Evolutionary conservation across 2,888 invertebrate species (phyloP), one percentile per base, ranked within the genome.

Genomic region (Scaptodrosophila latifasciaeformis): DNA sequence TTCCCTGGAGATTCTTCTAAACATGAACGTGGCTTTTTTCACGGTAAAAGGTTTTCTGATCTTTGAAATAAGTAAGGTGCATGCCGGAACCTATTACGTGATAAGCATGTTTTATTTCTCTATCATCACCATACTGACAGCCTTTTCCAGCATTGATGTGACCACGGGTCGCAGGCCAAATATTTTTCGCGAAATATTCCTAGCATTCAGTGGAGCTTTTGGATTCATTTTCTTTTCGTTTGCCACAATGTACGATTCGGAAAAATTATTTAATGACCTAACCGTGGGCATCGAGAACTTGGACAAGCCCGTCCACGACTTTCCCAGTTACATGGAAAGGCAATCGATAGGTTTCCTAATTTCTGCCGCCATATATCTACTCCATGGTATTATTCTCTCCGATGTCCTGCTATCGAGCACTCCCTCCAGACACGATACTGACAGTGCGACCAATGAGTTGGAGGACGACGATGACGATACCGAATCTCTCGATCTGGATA

Each of bases 61-160:
- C n/a, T n/a, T n/a, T n/a, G n/a, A n/a, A n/a, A n/a, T n/a, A n/a
- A n/a, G n/a, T n/a, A n/a, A n/a, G n/a, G n/a, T n/a, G n/a, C n/a
- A n/a, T n/a, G n/a, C n/a, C n/a, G n/a, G n/a, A n/a, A n/a, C n/a
- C n/a, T n/a, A n/a, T n/a, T n/a, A n/a, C n/a, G n/a, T n/a, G n/a
- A n/a, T n/a, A n/a, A n/a, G n/a, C n/a, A n/a, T n/a, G n/a, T n/a
- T n/a, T n/a, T n/a, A n/a, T n/a, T 52, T 61, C 29, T 54, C 58
- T 9, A 24, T 58, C 2, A 27, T 54, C 2, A 54, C 58, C 1
- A 44, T 54, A 2, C 34, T 51, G 1, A 54, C 61, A 4, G 6
- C 58, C 9, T 61, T 54, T n/a, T 44, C 54, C 19, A 61, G 61
- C 39, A 61, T 61, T 1, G 49, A 48, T 17, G 31, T 61, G 1